Percentiles rank a stretch among this genome's conserved stretches.
Conservation (phyloP, 1,140 invertebrate genomes). For the Bemisia tabaci region DNA sequence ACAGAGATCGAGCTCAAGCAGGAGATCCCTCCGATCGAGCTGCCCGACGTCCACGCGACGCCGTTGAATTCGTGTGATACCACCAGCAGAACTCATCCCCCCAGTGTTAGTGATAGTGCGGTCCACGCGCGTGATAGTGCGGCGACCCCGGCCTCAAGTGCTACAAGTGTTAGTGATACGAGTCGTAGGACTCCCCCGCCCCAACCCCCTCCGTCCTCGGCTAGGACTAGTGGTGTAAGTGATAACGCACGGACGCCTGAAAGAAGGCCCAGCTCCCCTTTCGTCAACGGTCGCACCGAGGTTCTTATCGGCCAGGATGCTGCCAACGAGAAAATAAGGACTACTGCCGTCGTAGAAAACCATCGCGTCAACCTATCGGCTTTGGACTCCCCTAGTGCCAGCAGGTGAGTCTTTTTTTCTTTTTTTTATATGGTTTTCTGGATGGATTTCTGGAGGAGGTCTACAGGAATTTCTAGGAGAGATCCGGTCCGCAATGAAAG, state of each 20-base stretch:
- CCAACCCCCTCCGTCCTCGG: background rate
- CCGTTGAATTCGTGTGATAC: background rate
- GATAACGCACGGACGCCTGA: conserved; percentile 23
- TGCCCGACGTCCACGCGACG: conserved; percentile 5
- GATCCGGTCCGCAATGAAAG: too few species aligned
- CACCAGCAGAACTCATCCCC: background rate
- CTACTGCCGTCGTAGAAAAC: conserved; percentile 38
- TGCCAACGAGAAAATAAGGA: conserved; percentile 40
- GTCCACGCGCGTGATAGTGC: background rate
- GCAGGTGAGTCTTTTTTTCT: background rate
- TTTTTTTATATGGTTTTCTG: too few species aligned
- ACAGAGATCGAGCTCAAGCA: conserved; percentile 27
- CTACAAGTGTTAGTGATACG: background rate
- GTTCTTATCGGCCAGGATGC: conserved; percentile 44
- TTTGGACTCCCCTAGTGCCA: background rate
- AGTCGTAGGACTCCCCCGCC: background rate
- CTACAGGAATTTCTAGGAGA: too few species aligned
- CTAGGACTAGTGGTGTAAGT: background rate
- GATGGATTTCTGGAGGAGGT: too few species aligned
- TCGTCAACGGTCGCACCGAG: conserved; percentile 56
- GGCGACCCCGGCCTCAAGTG: background rate
- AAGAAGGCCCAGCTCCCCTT: conserved; percentile 41
- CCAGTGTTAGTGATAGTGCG: background rate
- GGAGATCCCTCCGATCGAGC: conserved; percentile 20
- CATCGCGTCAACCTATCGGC: conserved; percentile 19